phyloP scores from a whole-genome alignment of 2,888 invertebrate species.

The Penaeus monodon region DNA sequence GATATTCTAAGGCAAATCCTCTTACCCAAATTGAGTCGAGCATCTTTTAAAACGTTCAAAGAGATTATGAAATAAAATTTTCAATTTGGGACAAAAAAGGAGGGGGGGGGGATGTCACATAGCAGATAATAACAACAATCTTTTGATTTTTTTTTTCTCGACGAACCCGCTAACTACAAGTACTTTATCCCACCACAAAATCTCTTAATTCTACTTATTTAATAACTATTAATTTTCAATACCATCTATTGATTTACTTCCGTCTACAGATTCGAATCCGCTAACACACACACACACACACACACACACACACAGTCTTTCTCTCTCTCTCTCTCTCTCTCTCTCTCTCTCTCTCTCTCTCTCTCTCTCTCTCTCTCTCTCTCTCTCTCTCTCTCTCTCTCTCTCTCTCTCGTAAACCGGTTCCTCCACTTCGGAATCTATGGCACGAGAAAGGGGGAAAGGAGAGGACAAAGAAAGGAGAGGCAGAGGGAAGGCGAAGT shows the following conservation, averaged over 20 bases:
- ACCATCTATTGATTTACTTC: background rate
- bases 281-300: slow-evolving; percentile 2
- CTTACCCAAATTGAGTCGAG: too few species aligned
- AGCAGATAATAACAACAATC: too few species aligned
- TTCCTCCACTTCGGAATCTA: background rate
- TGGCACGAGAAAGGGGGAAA: background rate
- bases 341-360: too few species aligned
- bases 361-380: too few species aligned
- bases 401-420: background rate
- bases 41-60: too few species aligned
- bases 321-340: slow-evolving; percentile 29
- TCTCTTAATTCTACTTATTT: background rate
- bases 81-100: too few species aligned
- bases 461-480: background rate
- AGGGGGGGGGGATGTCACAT: too few species aligned
- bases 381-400: too few species aligned
- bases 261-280: background rate
- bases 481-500: background rate
- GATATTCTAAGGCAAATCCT: too few species aligned
- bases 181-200: background rate
- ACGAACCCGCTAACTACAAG: background rate
- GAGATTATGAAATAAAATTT: too few species aligned
- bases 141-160: background rate
- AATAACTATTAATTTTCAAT: background rate
- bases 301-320: slow-evolving; percentile 16